phyloP scores from a whole-genome alignment of 2,113 vertebrate species.

The Elachura formosa region DNA sequence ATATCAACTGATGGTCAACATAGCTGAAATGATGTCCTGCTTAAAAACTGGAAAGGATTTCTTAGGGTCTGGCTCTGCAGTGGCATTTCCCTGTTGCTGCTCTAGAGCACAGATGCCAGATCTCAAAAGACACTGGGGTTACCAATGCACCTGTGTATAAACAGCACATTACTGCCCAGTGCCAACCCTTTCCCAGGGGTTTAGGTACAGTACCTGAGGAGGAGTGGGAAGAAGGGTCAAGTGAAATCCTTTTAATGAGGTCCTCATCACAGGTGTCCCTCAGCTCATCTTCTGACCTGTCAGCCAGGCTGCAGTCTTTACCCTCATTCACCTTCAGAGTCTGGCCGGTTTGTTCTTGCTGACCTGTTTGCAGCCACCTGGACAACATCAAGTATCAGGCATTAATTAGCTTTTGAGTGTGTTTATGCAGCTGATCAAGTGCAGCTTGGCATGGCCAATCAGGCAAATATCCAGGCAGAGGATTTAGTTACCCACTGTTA shows the following conservation, averaged over 20 bases:
- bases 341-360: slow-evolving; percentile 64
- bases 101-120: not conserved
- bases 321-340: slow-evolving; percentile 59
- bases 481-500: not conserved
- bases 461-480: not conserved
- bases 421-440: not conserved
- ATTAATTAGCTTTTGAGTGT: not conserved
- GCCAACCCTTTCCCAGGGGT: not conserved
- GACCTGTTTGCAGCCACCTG: slow-evolving; percentile 71
- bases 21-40: not conserved
- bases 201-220: slow-evolving; percentile 28
- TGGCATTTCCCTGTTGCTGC: not conserved
- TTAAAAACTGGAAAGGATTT: not conserved
- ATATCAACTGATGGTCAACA: not conserved
- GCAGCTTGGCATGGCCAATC: not conserved
- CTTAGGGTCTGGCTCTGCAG: not conserved
- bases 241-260: slow-evolving; percentile 24
- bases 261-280: not conserved
- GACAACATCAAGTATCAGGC: not conserved
- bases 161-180: accelerated
- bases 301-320: not conserved
- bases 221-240: slow-evolving; percentile 61
- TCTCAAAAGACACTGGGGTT: not conserved
- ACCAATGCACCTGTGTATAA: not conserved
- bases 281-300: slow-evolving; percentile 44